Percentiles rank a stretch among this genome's conserved stretches.
These are phyloP conservation scores for Halichoerus grypus DNA, from an alignment of 2,113 vertebrate genomes.

Conservation along the genomic window DNA sequence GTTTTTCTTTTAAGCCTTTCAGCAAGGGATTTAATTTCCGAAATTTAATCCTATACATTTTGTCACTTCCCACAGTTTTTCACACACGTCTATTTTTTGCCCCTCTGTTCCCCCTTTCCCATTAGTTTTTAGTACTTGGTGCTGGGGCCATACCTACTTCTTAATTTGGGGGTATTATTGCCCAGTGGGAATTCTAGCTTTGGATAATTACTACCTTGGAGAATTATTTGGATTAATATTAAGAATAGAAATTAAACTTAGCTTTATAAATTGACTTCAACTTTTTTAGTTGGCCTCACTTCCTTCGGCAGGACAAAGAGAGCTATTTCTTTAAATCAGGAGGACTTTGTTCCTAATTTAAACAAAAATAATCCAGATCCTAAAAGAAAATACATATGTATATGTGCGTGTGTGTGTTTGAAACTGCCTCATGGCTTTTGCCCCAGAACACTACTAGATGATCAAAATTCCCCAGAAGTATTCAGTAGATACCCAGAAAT, in stretches of 20 bases:
- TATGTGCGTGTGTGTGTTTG: neutral
- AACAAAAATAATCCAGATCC: constrained; percentile 42
- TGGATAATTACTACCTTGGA: constrained; percentile 40
- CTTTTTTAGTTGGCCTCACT: constrained; percentile 7
- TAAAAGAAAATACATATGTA: constrained; percentile 17
- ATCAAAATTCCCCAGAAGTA: constrained; percentile 69
- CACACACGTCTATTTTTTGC: neutral
- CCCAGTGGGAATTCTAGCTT: neutral
- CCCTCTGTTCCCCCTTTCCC: neutral
- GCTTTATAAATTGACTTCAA: constrained; percentile 28
- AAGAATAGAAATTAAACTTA: constrained; percentile 54
- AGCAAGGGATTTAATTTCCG: constrained; percentile 27
- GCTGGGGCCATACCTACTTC: neutral
- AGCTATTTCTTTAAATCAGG: constrained; percentile 78
- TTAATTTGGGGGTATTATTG: constrained; percentile 27
- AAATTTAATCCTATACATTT: constrained; percentile 44
- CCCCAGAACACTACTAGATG: constrained; percentile 67
- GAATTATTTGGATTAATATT: neutral
- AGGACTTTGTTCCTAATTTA: constrained; percentile 66
- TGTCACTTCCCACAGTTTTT: neutral
- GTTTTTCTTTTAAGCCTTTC: neutral
- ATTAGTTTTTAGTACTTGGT: neutral
- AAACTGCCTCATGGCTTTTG: constrained; percentile 68
- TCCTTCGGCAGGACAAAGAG: constrained; percentile 32
- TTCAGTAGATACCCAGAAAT: constrained; percentile 76